Evolutionary conservation across 1,140 invertebrate genomes (phyloP), one percentile per base, ranked within the genome.

Genomic region (Vollenhovia emeryi): DNA sequence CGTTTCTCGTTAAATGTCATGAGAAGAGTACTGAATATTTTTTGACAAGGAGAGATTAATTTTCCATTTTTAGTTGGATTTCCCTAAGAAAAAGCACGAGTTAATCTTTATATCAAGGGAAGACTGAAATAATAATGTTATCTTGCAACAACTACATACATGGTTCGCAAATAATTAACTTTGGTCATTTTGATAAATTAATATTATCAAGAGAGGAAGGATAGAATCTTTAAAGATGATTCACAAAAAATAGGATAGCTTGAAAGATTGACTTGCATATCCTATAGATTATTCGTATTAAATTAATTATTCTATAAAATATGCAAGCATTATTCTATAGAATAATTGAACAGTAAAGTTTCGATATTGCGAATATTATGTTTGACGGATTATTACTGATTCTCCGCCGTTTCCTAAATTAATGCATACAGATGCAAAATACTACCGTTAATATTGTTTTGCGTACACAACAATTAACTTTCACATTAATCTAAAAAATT

Each of bases 141-240:
- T 33, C 24, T 52, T 36, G 33, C 21, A 55, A 45, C 9, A 18
- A 50, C 52, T 33, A 18, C 15, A 11, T 45, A 27, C 15, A 45
- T n/a, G n/a, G n/a, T n/a, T n/a, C n/a, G n/a, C 4, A 48, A 57
- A 55, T 52, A 27, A 75, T 75, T 36, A 40, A 40, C 52, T 71
- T 57, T 75, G 15, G 0, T 40, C 27, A 40, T 57, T 69, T 69
- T 74, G 57, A 40, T 57, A 59, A 59, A 3, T 40, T 43, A 75
- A 18, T 18, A 40, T 27, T 40, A 27, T n/a, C 9, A 24, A 8
- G 3, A 27, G 57, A 15, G 27, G 57, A 40, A 27, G 15, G 5
- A 40, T 74, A 24, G 4, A 15, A 57, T 24, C 24, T 55, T 24
- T 55, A 24, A 55, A 24, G 6, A 43, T 55, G 6, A 43, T 55